Evolutionary conservation across 1,140 invertebrate species (phyloP).

Genomic region (Antheraea pernyi): DNA sequence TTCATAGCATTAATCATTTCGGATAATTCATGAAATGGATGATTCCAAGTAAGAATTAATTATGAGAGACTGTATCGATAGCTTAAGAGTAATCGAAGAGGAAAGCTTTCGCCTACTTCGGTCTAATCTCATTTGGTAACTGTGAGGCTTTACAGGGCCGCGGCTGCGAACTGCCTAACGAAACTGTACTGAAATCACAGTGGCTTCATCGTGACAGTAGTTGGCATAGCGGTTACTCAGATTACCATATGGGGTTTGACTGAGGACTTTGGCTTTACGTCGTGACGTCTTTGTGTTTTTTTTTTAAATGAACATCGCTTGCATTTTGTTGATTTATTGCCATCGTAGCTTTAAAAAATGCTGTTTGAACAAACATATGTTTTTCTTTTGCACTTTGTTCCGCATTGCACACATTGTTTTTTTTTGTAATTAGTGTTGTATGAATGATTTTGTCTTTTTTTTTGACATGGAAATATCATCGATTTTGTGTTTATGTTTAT

Average conservation of each 20-base stretch:
- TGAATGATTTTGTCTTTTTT: neutral
- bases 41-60: too few species aligned
- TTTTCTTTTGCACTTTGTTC: slow-evolving; percentile 19
- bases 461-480: neutral
- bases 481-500: neutral
- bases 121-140: slow-evolving; percentile 96
- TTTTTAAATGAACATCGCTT: slow-evolving; percentile 28
- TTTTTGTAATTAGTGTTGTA: slow-evolving; percentile 27
- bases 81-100: slow-evolving; percentile 2
- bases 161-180: slow-evolving; percentile 61
- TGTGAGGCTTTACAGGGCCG: slow-evolving; percentile 82
- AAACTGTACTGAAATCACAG: neutral
- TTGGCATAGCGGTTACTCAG: slow-evolving; percentile 61
- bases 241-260: slow-evolving; percentile 87
- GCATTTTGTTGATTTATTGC: slow-evolving; percentile 19
- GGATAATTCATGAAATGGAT: too few species aligned
- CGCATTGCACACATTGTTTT: slow-evolving; percentile 23
- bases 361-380: neutral
- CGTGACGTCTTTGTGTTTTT: slow-evolving; percentile 62
- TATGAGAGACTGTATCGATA: too few species aligned
- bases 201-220: slow-evolving; percentile 66
- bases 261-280: slow-evolving; percentile 60
- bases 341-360: neutral
- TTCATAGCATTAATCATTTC: too few species aligned
- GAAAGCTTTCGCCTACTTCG: slow-evolving; percentile 62